Percentiles rank a stretch among this genome's conserved stretches.
These are phyloP conservation scores for Apodemia duryi DNA, from an alignment of 2,888 invertebrate species.

Conservation along the genomic window DNA sequence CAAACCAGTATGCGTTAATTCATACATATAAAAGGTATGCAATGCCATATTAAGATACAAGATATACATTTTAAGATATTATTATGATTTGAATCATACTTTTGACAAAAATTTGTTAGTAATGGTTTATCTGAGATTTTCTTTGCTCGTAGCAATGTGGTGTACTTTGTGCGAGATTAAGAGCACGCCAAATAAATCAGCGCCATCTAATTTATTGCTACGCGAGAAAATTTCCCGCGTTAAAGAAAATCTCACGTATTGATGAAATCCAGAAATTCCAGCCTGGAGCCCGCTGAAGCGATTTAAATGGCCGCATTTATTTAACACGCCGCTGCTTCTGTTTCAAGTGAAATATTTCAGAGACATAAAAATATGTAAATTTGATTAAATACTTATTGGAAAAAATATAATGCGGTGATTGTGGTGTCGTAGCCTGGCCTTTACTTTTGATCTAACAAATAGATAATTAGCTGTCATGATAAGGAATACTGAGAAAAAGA, in stretches of 20 bases:
- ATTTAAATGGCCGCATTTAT: slow-evolving; percentile 14
- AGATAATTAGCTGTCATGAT: not conserved
- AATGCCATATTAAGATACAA: no score
- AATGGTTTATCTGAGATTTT: not conserved
- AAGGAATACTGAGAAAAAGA: no score
- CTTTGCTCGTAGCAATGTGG: slow-evolving; percentile 1
- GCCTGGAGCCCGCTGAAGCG: slow-evolving; percentile 16
- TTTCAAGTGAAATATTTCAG: slow-evolving; percentile 8
- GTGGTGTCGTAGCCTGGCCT: not conserved
- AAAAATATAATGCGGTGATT: not conserved
- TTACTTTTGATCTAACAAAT: not conserved
- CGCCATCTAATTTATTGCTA: slow-evolving; percentile 58
- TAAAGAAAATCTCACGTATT: slow-evolving; percentile 60
- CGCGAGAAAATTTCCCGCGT: slow-evolving; percentile 47
- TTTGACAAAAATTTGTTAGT: not conserved
- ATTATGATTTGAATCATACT: no score
- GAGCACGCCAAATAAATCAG: slow-evolving; percentile 63
- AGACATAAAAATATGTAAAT: slow-evolving; percentile 15
- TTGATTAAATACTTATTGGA: not conserved
- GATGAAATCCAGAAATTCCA: slow-evolving; percentile 62
- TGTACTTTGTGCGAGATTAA: slow-evolving; percentile 40
- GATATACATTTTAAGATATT: no score
- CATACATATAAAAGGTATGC: no score
- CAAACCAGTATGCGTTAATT: no score
- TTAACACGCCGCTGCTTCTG: slow-evolving; percentile 13